A percentile compares a stretch with the other conserved stretches of the same genome.
phyloP scores from a whole-genome alignment of 2,888 invertebrate species.

The Cheilosia variabilis region DNA sequence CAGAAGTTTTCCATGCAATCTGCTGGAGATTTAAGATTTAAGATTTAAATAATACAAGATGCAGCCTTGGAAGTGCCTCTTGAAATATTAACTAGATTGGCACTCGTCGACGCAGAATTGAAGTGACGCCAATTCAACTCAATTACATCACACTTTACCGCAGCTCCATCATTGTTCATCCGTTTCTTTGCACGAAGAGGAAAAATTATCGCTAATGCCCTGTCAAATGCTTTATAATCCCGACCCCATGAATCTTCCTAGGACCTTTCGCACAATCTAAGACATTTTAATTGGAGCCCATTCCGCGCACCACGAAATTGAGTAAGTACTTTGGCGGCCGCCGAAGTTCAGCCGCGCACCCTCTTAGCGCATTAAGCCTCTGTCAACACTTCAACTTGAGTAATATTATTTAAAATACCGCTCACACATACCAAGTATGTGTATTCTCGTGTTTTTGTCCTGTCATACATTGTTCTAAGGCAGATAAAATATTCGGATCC shows the following conservation, averaged over 20 bases:
- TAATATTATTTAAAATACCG: constrained; percentile 29
- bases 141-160: background rate
- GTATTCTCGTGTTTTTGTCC: constrained; percentile 2
- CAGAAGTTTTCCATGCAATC: too few species aligned
- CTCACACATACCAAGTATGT: constrained; percentile 18
- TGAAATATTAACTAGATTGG: too few species aligned
- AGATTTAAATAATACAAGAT: too few species aligned
- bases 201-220: background rate
- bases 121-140: too few species aligned
- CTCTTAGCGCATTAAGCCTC: constrained; percentile 29
- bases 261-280: background rate
- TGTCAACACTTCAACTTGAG: constrained; percentile 51
- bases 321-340: background rate
- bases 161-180: background rate
- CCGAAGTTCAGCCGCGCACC: constrained; percentile 2
- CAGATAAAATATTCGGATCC: constrained; percentile 31
- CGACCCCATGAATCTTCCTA: background rate
- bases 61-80: too few species aligned
- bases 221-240: constrained; percentile 25
- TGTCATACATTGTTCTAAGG: background rate
- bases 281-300: constrained; percentile 32
- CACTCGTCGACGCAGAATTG: too few species aligned
- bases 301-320: background rate
- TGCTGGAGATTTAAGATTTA: too few species aligned
- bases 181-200: background rate